Evolutionary conservation across 2,888 invertebrate genomes (phyloP).

Genomic region (Oegoconia quadripuncta): DNA sequence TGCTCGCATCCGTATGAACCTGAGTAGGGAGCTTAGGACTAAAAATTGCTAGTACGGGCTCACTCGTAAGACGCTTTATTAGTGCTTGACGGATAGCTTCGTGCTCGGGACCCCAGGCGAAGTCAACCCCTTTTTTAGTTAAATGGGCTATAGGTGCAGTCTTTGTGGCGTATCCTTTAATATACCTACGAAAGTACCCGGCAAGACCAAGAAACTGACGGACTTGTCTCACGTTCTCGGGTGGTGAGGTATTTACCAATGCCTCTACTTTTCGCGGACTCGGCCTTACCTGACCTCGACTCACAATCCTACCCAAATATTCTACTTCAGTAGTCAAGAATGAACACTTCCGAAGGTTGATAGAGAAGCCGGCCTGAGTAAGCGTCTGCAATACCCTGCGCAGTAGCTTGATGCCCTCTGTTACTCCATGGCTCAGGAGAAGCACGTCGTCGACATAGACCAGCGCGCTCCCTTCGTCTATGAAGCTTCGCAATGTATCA

Average conservation of each 20-base stretch:
- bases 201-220: constrained; percentile 11
- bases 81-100: constrained; percentile 10
- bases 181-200: constrained; percentile 10
- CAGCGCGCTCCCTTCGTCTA: constrained; percentile 13
- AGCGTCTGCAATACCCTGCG: constrained; percentile 13
- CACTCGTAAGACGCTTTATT: constrained; percentile 13
- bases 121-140: constrained; percentile 7
- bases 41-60: constrained; percentile 18
- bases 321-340: constrained; percentile 19
- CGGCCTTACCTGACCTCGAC: constrained; percentile 8
- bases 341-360: constrained; percentile 20
- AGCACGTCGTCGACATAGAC: constrained; percentile 21
- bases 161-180: constrained; percentile 7
- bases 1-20: constrained; percentile 19
- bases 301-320: constrained; percentile 18
- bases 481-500: constrained; percentile 13
- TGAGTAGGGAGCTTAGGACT: constrained; percentile 17
- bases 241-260: not conserved
- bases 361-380: constrained; percentile 20
- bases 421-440: constrained; percentile 11
- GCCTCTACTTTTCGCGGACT: constrained; percentile 7
- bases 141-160: constrained; percentile 15
- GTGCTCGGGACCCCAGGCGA: constrained; percentile 13
- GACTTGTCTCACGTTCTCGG: not conserved
- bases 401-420: constrained; percentile 12